Evolutionary conservation across 53 echinoderm and acorn worm species (phyloP), one percentile per base, ranked within the genome.

Genomic region (Actinopyga echinites): DNA sequence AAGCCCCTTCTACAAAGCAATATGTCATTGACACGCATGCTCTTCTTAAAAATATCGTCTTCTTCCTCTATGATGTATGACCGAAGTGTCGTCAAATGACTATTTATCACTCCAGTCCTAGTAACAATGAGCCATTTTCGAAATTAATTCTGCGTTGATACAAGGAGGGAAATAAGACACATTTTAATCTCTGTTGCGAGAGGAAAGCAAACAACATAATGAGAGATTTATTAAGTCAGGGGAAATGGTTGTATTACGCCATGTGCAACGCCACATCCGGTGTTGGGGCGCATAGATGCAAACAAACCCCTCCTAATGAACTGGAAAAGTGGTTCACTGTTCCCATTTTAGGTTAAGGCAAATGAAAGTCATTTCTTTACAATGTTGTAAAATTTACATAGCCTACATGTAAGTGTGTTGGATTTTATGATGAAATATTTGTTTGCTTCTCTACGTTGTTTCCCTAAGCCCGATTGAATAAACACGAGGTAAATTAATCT

Each of bases 81-180:
- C n/a, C 56, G 10, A 17, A 28, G 30, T 77, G 77, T 49, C 56
- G 28, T 32, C 77, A 19, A 29, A 55, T 77, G 77, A 77, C 77
- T 55, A 77, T 77, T 77, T 77, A 77, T 77, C 56, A 77, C 77
- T 77, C 77, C 25, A 52, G 54, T 56, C 77, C 32, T 43, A 55
- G 77, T 29, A 55, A 77, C 54, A 77, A 77, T 77, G 77, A 77
- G 77, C 77, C 77, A 77, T 77, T 77, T 77, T 77, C 77, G 32
- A 77, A 77, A 77, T 77, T 77, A 77, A 77, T 77, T 77, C 77
- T 77, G 25, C 77, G 77, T 77, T 77, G 49, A 19, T 53, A 30
- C 21, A 77, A 42, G 49, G 32, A 32, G 32, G 20, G 77, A 77
- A 71, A 71, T 42, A 71, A 71, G 71, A 42, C 71, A 71, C 71